Evolutionary conservation across 2,888 invertebrate genomes (phyloP).

Genomic region (Lasioglossum calceatum): DNA sequence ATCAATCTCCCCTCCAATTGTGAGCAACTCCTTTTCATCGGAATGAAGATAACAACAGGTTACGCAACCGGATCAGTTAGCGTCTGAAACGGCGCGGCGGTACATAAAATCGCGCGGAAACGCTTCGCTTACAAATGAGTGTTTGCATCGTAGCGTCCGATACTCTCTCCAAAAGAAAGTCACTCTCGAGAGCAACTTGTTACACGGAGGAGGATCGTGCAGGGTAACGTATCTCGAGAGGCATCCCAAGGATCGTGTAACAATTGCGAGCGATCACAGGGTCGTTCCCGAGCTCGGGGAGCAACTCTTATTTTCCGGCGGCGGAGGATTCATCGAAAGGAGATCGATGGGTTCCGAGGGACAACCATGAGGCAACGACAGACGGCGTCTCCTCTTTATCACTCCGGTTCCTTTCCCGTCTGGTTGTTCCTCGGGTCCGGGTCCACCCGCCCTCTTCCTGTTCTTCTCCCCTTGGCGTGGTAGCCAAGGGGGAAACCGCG

Average conservation of each 20-base stretch:
- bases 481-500: conserved; percentile 71
- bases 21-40: background rate
- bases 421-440: conserved; percentile 27
- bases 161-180: background rate
- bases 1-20: background rate
- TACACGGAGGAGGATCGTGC: background rate
- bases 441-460: conserved; percentile 50
- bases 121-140: background rate
- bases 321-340: conserved; percentile 7
- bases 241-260: background rate
- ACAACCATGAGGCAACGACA: background rate
- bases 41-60: background rate
- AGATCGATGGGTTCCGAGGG: conserved; percentile 1
- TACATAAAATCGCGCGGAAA: background rate
- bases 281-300: background rate
- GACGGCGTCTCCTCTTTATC: conserved; percentile 39
- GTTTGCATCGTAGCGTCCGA: background rate
- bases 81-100: background rate
- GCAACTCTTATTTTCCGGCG: conserved; percentile 8
- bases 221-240: background rate
- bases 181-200: background rate
- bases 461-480: conserved; percentile 63
- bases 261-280: conserved; percentile 4
- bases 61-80: background rate
- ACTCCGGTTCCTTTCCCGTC: conserved; percentile 26